These are phyloP conservation scores for Butorides virescens DNA, from an alignment of 2,113 vertebrate genomes.

Conservation along the genomic window DNA sequence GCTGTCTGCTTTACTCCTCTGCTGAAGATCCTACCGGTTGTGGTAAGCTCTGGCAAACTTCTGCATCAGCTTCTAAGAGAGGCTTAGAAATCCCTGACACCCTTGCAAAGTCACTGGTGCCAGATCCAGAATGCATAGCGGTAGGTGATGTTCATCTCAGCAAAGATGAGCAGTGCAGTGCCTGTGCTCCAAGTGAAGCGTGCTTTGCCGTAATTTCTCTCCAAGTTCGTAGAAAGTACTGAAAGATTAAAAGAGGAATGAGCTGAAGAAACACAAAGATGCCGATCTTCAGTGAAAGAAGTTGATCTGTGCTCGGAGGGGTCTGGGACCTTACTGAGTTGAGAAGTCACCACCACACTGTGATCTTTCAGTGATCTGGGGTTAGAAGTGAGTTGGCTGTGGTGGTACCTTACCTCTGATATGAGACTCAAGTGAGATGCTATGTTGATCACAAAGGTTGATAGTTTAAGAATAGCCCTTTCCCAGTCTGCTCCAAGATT, in stretches of 20 bases:
- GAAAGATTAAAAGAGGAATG: not conserved
- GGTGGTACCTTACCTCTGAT: not conserved
- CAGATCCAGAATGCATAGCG: not conserved
- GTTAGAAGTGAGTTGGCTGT: not conserved
- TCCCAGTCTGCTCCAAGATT: not conserved
- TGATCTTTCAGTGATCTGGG: not conserved
- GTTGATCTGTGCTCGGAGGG: not conserved
- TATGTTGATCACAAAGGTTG: not conserved
- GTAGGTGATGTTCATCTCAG: not conserved
- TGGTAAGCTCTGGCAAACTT: not conserved
- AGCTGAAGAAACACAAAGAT: not conserved
- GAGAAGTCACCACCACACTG: not conserved
- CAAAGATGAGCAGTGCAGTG: not conserved
- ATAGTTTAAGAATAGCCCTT: not conserved
- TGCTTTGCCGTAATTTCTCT: not conserved
- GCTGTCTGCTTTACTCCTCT: not conserved
- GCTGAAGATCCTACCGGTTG: not conserved
- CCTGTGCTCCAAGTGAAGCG: rapidly evolving
- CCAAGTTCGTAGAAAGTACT: not conserved
- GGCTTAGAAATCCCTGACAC: not conserved
- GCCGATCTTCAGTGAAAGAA: not conserved
- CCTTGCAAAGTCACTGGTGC: not conserved
- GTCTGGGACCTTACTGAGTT: not conserved
- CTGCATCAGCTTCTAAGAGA: not conserved
- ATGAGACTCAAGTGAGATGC: not conserved